A percentile compares a stretch with the other conserved stretches of the same genome.
These are phyloP conservation scores for Philhelius pedissequus DNA, from an alignment of 2,888 invertebrate species.

Conservation along the genomic window DNA sequence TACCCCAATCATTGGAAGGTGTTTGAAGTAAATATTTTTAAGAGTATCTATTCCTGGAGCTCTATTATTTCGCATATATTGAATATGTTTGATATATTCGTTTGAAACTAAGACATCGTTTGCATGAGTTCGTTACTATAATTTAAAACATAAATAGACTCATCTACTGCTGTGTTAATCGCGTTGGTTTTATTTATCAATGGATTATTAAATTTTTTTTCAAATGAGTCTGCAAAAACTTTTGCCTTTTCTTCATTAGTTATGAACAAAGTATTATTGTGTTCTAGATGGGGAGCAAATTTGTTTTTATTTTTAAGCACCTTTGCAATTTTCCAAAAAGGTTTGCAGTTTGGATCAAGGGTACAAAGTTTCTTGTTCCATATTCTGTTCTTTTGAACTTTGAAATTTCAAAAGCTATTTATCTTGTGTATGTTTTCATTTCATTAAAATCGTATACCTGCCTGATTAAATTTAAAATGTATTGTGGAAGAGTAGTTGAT, in stretches of 20 bases:
- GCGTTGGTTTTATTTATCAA: background rate
- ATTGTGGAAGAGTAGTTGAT: background rate
- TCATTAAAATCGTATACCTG: constrained; percentile 10
- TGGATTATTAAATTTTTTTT: background rate
- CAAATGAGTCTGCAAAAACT: background rate
- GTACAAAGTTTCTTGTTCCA: background rate
- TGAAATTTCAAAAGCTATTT: background rate
- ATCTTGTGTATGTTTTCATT: background rate
- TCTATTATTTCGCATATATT: no score
- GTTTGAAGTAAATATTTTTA: background rate
- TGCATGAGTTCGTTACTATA: background rate
- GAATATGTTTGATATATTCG: background rate
- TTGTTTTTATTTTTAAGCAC: background rate
- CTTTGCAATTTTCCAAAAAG: constrained; percentile 1
- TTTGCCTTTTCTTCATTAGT: background rate
- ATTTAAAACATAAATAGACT: background rate
- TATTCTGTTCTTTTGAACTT: no score
- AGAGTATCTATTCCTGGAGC: background rate
- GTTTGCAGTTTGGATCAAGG: constrained; percentile 4
- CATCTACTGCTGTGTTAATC: background rate
- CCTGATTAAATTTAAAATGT: constrained; percentile 20
- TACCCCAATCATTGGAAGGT: background rate
- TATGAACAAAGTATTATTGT: background rate
- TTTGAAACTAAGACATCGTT: background rate
- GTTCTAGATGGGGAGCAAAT: constrained; percentile 5